A percentile compares a stretch with the other conserved stretches of the same genome.
These are phyloP conservation scores for Columba livia DNA, from an alignment of 2,113 vertebrate species.

Conservation along the genomic window DNA sequence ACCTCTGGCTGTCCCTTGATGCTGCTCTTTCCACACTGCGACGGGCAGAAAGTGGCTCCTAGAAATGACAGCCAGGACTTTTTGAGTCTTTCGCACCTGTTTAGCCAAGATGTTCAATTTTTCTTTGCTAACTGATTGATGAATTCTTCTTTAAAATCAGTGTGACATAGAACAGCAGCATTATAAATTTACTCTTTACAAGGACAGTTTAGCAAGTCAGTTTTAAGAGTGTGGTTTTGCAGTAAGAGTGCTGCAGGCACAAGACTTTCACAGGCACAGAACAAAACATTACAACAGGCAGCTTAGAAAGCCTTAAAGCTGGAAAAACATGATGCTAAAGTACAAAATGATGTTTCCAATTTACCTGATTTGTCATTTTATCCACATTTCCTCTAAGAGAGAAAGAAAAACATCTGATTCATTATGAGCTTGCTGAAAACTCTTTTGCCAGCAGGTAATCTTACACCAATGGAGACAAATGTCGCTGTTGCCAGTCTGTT, in stretches of 20 bases:
- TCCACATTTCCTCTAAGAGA: slow-evolving; percentile 2
- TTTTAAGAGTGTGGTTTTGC: background rate
- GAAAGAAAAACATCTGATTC: background rate
- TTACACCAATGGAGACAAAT: slow-evolving; percentile 51
- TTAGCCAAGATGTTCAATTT: background rate
- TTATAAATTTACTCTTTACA: background rate
- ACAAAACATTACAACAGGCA: background rate
- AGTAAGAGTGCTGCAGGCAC: background rate
- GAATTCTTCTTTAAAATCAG: background rate
- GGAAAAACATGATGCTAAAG: background rate
- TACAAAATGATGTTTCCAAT: background rate
- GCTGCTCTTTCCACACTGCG: background rate
- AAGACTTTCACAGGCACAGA: background rate
- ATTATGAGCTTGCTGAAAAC: background rate
- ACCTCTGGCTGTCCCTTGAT: background rate
- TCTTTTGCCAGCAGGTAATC: slow-evolving; percentile 38
- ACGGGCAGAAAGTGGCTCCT: background rate
- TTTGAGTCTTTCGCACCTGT: background rate
- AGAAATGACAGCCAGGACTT: background rate
- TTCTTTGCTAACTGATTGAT: background rate
- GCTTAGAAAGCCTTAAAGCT: background rate
- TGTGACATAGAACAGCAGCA: background rate
- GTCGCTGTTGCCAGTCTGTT: slow-evolving; percentile 15
- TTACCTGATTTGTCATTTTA: slow-evolving; percentile 7
- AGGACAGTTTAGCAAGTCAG: background rate